Base-by-base conservation (phyloP, 2,797 vertebrate species). In the Meda fulgida region DNA sequence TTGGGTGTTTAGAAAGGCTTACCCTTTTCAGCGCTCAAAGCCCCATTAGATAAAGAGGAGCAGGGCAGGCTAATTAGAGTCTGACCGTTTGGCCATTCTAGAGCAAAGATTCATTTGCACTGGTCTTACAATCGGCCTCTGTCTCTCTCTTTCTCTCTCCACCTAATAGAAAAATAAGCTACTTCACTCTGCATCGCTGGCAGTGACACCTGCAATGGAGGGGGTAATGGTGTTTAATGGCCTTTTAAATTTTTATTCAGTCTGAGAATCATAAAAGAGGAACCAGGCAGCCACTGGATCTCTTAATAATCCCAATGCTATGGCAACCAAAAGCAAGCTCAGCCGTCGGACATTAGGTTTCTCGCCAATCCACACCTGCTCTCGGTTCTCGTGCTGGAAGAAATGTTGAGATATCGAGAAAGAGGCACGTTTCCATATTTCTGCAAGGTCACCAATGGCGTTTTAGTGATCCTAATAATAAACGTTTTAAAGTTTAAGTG, bases 401-500 rank as follows among this genome's bases (percentile, higher is more conserved):
- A 75, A 83, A 78, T 82, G 71, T 18, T 71, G 81, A 67, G 29
- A 53, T 36, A 70, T 48, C 7, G 43, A 55, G 73, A 93, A 94
- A 94, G 93, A 94, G 94, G 92, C 93, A 94, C 93, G 93, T 95
- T 95, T 96, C 95, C 94, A 96, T 95, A 96, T 96, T 96, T 95
- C 94, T 96, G 92, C 94, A 94, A 96, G 97, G 97, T 99, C 96
- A 97, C 94, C 92, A 93, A 93, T 95, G 95, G 96, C 95, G 95
- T 88, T 81, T 81, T 77, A 43, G 87, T 94, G 94, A 77, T 95
- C 95, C 97, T 97, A 97, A 97, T 98, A 98, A 98, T 98, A 97
- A 96, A 98, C 97, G 95, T 97, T 98, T 98, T 97, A 98, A 98
- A 99, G 97, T 98, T 97, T 97, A 98, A 98, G 97, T 97, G 97